A percentile compares a stretch with the other conserved stretches of the same genome.
phyloP scores from a whole-genome alignment of 2,797 vertebrate genomes.

The Steatocranus sp. region DNA sequence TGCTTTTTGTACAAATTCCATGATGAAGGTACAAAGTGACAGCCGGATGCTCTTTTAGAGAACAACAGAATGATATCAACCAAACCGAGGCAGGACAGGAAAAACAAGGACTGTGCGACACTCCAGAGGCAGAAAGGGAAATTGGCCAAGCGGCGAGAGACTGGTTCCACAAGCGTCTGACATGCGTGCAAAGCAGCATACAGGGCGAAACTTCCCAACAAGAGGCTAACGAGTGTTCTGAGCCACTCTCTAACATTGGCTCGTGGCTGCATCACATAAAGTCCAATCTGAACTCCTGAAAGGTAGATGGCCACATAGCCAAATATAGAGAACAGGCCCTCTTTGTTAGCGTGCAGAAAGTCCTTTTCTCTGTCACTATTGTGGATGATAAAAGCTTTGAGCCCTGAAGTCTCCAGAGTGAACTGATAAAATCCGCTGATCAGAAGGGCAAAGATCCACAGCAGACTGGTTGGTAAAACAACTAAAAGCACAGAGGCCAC shows the following conservation, averaged over 20 bases:
- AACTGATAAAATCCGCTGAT: slow-evolving; percentile 81
- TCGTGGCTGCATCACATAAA: slow-evolving; percentile 77
- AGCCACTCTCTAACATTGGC: slow-evolving; percentile 78
- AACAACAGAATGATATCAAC: slow-evolving; percentile 81
- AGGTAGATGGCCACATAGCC: slow-evolving; percentile 89
- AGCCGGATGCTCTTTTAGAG: slow-evolving; percentile 76
- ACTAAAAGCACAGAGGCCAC: slow-evolving; percentile 80
- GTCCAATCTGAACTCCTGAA: slow-evolving; percentile 87
- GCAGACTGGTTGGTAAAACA: slow-evolving; percentile 69
- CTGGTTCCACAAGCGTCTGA: slow-evolving; percentile 75
- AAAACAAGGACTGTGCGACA: slow-evolving; percentile 80
- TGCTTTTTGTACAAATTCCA: slow-evolving; percentile 69
- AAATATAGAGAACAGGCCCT: slow-evolving; percentile 85
- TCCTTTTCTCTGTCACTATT: slow-evolving; percentile 76
- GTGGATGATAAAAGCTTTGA: slow-evolving; percentile 83
- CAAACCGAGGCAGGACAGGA: slow-evolving; percentile 74
- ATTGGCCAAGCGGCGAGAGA: slow-evolving; percentile 90
- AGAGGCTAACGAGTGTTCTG: slow-evolving; percentile 54
- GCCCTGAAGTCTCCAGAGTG: slow-evolving; percentile 74
- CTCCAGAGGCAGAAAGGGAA: slow-evolving; percentile 89
- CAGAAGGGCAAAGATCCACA: slow-evolving; percentile 77
- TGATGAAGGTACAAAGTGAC: slow-evolving; percentile 75
- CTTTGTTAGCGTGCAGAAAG: slow-evolving; percentile 89
- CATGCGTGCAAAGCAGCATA: slow-evolving; percentile 66
- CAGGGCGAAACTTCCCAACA: slow-evolving; percentile 59